Percentiles rank a stretch among this genome's conserved stretches.
Evolutionary conservation across 92 coral and sea anemone species (phyloP).

Genomic region (Isaurus tuberculatus): DNA sequence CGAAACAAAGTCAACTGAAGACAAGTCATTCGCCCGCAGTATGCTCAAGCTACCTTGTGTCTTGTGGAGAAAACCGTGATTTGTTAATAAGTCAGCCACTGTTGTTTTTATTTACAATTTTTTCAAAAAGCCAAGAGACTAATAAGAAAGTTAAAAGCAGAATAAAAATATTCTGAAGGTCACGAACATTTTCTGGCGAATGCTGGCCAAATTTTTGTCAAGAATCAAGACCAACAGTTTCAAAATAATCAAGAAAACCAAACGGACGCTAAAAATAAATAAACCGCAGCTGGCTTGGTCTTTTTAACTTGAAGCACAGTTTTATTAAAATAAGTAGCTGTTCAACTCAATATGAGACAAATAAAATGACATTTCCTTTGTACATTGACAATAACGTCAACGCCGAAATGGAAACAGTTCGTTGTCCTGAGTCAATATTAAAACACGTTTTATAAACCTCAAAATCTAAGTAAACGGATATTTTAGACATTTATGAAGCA

Average conservation of each 20-base stretch:
- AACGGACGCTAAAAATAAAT: conserved; percentile 3
- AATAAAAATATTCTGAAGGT: not conserved
- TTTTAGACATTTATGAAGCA: conserved; percentile 26
- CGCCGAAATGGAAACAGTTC: not conserved
- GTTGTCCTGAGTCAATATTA: conserved; percentile 15
- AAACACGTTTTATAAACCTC: conserved; percentile 2
- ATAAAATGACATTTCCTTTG: not conserved
- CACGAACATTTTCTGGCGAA: not conserved
- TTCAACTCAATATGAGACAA: not conserved
- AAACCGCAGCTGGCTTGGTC: conserved; percentile 32
- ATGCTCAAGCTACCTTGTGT: not conserved
- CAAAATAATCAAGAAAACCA: not conserved
- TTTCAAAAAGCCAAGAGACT: not conserved
- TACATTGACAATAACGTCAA: conserved; percentile 33
- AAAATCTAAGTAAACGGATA: conserved; percentile 32
- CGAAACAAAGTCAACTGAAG: not conserved
- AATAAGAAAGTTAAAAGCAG: not conserved
- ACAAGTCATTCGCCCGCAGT: not conserved
- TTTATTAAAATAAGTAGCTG: not conserved
- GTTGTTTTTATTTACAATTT: no score
- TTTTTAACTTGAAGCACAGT: conserved; percentile 6
- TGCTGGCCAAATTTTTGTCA: not conserved
- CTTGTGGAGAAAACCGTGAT: no score
- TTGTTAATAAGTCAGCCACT: no score
- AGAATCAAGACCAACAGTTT: not conserved